phyloP scores from a whole-genome alignment of 1,140 invertebrate species.

The Euwallacea fornicatus region DNA sequence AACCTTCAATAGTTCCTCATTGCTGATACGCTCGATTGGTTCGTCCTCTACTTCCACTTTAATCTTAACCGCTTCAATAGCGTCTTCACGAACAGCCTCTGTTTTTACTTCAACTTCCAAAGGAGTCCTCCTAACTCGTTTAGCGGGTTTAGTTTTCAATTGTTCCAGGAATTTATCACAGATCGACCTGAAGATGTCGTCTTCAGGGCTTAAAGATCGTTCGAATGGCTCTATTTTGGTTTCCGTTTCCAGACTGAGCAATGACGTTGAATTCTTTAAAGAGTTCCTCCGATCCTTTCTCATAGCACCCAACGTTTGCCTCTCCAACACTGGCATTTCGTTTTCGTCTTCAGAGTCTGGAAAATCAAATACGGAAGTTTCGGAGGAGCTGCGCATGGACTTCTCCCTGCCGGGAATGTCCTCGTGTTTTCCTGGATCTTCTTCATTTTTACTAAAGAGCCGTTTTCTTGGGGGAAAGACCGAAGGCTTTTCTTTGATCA shows the following conservation, averaged over 20 bases:
- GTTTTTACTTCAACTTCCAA: constrained; percentile 38
- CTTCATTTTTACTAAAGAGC: constrained; percentile 57
- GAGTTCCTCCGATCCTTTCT: constrained; percentile 58
- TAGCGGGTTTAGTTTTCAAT: constrained; percentile 57
- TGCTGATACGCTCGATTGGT: constrained; percentile 1
- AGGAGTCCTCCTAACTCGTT: constrained; percentile 35
- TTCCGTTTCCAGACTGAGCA: constrained; percentile 14
- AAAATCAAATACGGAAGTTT: constrained; percentile 67
- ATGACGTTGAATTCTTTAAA: constrained; percentile 48
- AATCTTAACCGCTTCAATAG: constrained; percentile 3
- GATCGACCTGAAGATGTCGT: constrained; percentile 56
- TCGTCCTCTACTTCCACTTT: constrained; percentile 46
- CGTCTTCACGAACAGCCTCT: neutral
- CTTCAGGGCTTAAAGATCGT: constrained; percentile 54
- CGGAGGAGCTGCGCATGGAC: constrained; percentile 62
- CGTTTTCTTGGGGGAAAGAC: constrained; percentile 54
- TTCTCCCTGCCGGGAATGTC: constrained; percentile 52
- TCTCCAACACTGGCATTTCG: constrained; percentile 58
- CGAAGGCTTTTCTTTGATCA: constrained; percentile 54
- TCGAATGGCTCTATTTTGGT: constrained; percentile 27
- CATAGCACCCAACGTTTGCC: constrained; percentile 61
- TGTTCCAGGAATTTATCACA: constrained; percentile 75
- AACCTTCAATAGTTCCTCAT: neutral
- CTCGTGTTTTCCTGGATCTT: constrained; percentile 48
- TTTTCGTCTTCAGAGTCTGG: constrained; percentile 62